phyloP scores from a whole-genome alignment of 2,797 vertebrate species.

The Aplochiton taeniatus region DNA sequence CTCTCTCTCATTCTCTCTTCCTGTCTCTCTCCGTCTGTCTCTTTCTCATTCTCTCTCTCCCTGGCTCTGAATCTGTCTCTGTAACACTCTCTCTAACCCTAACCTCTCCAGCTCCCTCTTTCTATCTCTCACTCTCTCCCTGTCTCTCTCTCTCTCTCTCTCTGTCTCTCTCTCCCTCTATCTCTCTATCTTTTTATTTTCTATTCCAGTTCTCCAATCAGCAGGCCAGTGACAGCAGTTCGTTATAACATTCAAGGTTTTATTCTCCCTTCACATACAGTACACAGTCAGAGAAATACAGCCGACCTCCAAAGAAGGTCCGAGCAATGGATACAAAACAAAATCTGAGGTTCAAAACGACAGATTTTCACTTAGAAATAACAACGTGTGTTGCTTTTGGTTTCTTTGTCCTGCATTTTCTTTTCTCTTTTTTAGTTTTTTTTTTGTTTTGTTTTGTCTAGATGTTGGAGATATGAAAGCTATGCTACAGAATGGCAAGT shows the following conservation, averaged over 20 bases:
- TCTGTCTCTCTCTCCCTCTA: no score
- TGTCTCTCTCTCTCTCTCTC: no score
- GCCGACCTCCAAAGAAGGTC: slow-evolving; percentile 70
- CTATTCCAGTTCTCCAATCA: no score
- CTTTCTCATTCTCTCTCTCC: no score
- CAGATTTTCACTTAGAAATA: slow-evolving; percentile 57
- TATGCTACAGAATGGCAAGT: slow-evolving; percentile 37
- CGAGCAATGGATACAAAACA: slow-evolving; percentile 56
- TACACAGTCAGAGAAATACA: slow-evolving; percentile 79
- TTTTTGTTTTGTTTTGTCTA: slow-evolving; percentile 48
- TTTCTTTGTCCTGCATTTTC: slow-evolving; percentile 35
- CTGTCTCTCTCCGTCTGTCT: no score
- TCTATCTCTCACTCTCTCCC: no score
- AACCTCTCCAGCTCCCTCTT: no score
- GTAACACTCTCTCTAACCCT: no score
- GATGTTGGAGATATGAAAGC: slow-evolving; percentile 53
- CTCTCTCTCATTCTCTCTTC: no score
- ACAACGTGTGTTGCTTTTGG: slow-evolving; percentile 41
- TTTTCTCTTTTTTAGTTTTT: slow-evolving; percentile 41
- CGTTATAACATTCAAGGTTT: slow-evolving; percentile 80
- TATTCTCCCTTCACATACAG: slow-evolving; percentile 81
- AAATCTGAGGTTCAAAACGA: slow-evolving; percentile 62
- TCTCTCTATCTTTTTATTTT: no score
- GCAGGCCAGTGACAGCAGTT: slow-evolving; percentile 43
- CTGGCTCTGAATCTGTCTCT: no score